Evolutionary conservation across 1,140 invertebrate species (phyloP).

Genomic region (Drosophila tropicalis): DNA sequence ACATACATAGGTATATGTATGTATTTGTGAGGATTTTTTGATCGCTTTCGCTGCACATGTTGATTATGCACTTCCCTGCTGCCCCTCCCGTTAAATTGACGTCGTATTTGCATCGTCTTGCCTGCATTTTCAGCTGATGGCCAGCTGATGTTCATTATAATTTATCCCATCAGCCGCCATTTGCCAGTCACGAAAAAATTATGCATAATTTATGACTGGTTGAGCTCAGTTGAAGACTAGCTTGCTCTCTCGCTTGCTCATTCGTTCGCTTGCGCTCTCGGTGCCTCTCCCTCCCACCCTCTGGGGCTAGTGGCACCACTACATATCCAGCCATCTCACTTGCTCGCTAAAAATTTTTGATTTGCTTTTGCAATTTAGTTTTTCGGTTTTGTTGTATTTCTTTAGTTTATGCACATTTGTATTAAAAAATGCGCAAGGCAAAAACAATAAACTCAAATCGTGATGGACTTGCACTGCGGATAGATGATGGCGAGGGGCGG

Average conservation of each 20-base stretch:
- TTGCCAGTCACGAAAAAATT: constrained; percentile 73
- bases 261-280: constrained; percentile 24
- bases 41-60: neutral
- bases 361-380: constrained; percentile 27
- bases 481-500: neutral
- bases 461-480: constrained; percentile 16
- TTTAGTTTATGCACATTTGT: constrained; percentile 69
- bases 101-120: neutral
- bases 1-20: neutral
- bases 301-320: neutral
- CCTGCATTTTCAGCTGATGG: constrained; percentile 26
- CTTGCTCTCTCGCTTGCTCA: constrained; percentile 20
- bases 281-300: constrained; percentile 23
- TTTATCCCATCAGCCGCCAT: constrained; percentile 65
- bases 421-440: constrained; percentile 63
- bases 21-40: neutral
- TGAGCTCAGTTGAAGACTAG: constrained; percentile 41
- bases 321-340: constrained; percentile 29
- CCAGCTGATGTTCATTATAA: constrained; percentile 61
- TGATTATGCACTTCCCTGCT: neutral
- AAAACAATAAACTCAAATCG: constrained; percentile 53
- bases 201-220: constrained; percentile 79
- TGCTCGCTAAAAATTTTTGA: constrained; percentile 45
- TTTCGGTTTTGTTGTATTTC: constrained; percentile 33
- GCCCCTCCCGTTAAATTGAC: neutral